Evolutionary conservation across 2,797 vertebrate species (phyloP).

Genomic region (Diceros bicornis): DNA sequence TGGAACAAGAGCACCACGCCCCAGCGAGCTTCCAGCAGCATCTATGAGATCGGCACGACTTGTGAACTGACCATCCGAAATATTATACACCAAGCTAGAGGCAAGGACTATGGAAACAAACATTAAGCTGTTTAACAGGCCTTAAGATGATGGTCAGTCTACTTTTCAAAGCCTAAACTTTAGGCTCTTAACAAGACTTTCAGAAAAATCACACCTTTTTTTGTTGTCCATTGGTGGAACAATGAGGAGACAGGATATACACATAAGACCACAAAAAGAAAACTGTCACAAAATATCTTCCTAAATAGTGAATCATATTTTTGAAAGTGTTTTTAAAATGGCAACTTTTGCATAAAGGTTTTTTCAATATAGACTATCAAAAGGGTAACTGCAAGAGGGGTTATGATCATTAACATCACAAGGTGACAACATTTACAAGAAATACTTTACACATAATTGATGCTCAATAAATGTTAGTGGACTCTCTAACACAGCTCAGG

Average conservation of each 20-base stretch:
- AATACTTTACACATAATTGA: neutral
- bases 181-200: neutral
- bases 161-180: conserved; percentile 50
- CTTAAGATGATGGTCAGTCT: neutral
- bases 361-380: neutral
- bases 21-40: conserved; percentile 97
- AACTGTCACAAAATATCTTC: neutral
- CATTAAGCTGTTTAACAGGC: conserved; percentile 66
- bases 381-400: neutral
- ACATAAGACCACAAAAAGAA: neutral
- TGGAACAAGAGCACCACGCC: conserved; percentile 96
- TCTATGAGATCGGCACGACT: conserved; percentile 99
- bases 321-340: conserved; percentile 41
- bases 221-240: neutral
- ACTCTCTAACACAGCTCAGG: neutral
- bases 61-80: conserved; percentile 97
- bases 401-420: neutral
- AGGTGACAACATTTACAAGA: neutral
- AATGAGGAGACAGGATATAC: neutral
- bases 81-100: conserved; percentile 97
- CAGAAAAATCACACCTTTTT: conserved; percentile 21
- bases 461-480: neutral
- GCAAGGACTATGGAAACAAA: conserved; percentile 93
- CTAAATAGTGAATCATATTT: neutral
- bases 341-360: neutral